These are phyloP conservation scores for Sebastolobus alascanus DNA, from an alignment of 2,797 vertebrate genomes.

Conservation along the genomic window DNA sequence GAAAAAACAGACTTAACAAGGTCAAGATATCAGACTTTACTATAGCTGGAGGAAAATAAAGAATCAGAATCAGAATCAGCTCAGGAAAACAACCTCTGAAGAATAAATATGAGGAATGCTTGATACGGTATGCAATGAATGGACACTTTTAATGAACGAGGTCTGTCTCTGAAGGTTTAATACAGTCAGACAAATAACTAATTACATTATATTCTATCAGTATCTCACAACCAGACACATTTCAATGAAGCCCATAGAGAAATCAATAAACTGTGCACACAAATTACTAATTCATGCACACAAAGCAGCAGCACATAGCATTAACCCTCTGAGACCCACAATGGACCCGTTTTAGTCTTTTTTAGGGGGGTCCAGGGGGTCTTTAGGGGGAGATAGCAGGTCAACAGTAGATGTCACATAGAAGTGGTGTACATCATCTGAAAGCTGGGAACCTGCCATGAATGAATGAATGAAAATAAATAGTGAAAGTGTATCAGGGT, in stretches of 20 bases:
- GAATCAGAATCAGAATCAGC: neutral
- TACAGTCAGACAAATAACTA: neutral
- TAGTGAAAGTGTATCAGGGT: too few relatives aligned
- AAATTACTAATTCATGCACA: neutral
- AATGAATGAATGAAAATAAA: too few relatives aligned
- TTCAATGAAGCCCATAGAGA: neutral
- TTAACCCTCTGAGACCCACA: neutral
- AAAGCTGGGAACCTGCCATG: too few relatives aligned
- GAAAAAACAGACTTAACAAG: slow-evolving; percentile 31
- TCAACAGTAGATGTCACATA: too few relatives aligned
- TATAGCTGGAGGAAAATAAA: slow-evolving; percentile 1
- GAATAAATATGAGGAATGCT: neutral
- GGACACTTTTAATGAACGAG: neutral
- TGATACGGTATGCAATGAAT: neutral
- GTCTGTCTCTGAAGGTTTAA: neutral
- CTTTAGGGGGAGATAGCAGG: too few relatives aligned
- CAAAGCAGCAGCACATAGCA: neutral
- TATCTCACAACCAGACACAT: neutral
- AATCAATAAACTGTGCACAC: neutral
- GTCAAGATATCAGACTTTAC: slow-evolving; percentile 12
- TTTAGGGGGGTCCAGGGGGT: too few relatives aligned
- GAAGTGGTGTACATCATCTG: too few relatives aligned
- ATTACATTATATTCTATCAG: neutral
- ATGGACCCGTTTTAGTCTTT: too few relatives aligned
- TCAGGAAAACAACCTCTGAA: neutral